Evolutionary conservation across 2,113 vertebrate species (phyloP), one percentile per base, ranked within the genome.

Genomic region (Platichthys stellatus): DNA sequence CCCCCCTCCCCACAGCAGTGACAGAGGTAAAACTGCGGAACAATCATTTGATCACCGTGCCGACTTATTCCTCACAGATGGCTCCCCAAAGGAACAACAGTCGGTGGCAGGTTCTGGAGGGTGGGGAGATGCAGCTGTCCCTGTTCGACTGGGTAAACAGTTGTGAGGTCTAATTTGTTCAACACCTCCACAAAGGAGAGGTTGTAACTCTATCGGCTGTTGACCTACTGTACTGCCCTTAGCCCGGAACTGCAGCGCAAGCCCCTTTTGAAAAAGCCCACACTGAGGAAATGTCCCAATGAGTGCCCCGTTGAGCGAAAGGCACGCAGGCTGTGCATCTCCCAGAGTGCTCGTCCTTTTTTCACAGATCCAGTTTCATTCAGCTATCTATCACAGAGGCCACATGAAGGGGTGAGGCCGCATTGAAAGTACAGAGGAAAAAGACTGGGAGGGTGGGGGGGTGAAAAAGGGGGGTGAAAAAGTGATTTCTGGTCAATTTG

Each of bases 91-190:
- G 83, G 74, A 88, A 86, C 76, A 86, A 70, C 89, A 86, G 86
- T 83, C 80, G 49, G 77, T 63, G 83, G 81, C 85, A 82, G 84
- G 86, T 86, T 89, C 82, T 59, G 62, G 68, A 80, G 80, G 83
- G 84, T 73, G 73, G 75, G 77, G 89, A 82, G 77, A 80, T 66
- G 61, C 92, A 94, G 93, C 92, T 93, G 93, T 91, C 91, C 73
- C 87, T 68, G 74, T 85, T 85, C 78, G 89, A 86, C 88, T 85
- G 78, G 74, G 78, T 86, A 89, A 92, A 91, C 87, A 89, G 86
- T 92, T 86, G 90, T 87, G 87, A 83, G 88, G 88, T 85, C 85
- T 89, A 90, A 93, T 93, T 94, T 92, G 87, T 89, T 86, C 85
- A 62, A 90, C 92, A 92, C 90, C 88, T 89, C 28, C 69, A 92